Conservation (phyloP, 2,113 vertebrate species). For the Oriolus oriolus region DNA sequence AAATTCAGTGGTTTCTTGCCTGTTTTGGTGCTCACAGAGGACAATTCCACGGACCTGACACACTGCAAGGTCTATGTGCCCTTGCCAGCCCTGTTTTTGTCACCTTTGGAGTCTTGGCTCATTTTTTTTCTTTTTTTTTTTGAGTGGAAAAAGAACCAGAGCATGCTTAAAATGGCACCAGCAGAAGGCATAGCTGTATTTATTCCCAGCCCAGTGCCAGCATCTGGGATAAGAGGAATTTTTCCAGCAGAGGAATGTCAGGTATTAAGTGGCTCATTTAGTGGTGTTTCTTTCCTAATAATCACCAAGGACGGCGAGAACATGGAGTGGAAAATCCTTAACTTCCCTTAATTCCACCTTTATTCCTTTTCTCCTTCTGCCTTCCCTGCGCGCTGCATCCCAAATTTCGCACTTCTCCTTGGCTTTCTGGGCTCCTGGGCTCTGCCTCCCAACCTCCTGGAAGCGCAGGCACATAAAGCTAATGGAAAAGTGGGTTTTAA, state of each 20-base stretch:
- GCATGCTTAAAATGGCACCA: background rate
- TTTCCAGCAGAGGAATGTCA: background rate
- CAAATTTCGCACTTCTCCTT: background rate
- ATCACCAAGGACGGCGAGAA: background rate
- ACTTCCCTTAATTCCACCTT: background rate
- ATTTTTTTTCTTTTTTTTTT: background rate
- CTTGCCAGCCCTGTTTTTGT: background rate
- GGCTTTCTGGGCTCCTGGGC: background rate
- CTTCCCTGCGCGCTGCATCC: accelerated
- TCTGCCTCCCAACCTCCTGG: background rate
- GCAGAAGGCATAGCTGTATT: accelerated
- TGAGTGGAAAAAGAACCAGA: background rate
- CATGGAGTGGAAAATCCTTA: background rate
- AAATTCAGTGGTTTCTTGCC: background rate
- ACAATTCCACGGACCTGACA: background rate
- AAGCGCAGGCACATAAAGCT: background rate
- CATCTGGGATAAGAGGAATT: background rate
- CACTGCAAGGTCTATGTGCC: background rate
- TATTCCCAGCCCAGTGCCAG: background rate
- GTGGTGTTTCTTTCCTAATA: background rate
- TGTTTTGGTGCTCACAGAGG: background rate
- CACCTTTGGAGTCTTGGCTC: background rate
- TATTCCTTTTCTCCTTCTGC: background rate
- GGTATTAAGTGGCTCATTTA: background rate
- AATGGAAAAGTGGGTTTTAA: background rate